phyloP scores from a whole-genome alignment of 1,140 invertebrate genomes.

The Cotesia glomerata region DNA sequence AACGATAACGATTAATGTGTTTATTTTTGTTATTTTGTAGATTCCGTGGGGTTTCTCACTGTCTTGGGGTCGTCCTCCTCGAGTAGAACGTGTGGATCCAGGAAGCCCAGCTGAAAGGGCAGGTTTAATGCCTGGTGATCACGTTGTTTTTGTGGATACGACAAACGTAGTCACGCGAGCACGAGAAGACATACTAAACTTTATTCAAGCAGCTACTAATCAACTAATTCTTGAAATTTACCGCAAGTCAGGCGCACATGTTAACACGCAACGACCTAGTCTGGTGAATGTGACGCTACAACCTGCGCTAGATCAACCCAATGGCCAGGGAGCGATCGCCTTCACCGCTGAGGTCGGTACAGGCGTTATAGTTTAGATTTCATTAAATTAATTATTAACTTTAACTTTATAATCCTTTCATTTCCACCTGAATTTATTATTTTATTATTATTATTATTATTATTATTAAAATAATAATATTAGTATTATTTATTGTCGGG shows the following conservation, averaged over 20 bases:
- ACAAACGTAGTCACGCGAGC: slow-evolving; percentile 83
- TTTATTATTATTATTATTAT: slow-evolving; percentile 24
- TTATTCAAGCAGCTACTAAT: slow-evolving; percentile 79
- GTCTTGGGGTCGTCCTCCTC: slow-evolving; percentile 89
- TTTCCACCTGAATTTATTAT: background rate
- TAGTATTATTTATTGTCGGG: background rate
- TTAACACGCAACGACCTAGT: slow-evolving; percentile 46
- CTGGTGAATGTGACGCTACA: slow-evolving; percentile 52
- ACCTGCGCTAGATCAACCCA: slow-evolving; percentile 37
- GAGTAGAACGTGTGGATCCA: slow-evolving; percentile 84
- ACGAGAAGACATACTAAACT: slow-evolving; percentile 78
- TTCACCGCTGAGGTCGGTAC: slow-evolving; percentile 86
- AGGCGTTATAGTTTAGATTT: slow-evolving; percentile 61
- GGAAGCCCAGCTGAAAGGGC: slow-evolving; percentile 81
- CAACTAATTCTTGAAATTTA: slow-evolving; percentile 80
- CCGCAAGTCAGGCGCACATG: slow-evolving; percentile 61
- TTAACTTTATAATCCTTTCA: background rate
- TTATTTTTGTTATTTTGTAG: slow-evolving; percentile 37
- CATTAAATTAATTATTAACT: background rate
- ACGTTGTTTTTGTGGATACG: slow-evolving; percentile 85
- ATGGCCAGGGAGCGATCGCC: slow-evolving; percentile 75
- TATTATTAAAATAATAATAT: no score
- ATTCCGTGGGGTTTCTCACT: slow-evolving; percentile 75
- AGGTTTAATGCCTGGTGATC: slow-evolving; percentile 81
- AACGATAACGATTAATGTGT: background rate